Evolutionary conservation across 2,797 vertebrate species (phyloP), one percentile per base, ranked within the genome.

Genomic region (Graptemys geographica): DNA sequence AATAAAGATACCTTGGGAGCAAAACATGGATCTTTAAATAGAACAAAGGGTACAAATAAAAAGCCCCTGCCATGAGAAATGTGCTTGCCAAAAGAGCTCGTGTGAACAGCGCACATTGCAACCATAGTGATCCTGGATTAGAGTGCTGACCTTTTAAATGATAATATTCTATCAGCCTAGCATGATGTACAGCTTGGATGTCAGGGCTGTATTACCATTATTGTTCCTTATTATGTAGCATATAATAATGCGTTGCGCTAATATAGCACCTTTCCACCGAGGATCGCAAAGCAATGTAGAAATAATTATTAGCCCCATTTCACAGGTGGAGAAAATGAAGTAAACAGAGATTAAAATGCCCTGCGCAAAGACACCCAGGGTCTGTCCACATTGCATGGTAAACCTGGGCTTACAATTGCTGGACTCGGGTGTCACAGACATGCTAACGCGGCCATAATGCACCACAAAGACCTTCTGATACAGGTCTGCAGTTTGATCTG

Each of bases 81-180:
- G 44, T 1, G 10, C 53, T 86, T 1, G 1, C n/a, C 81, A 53
- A 81, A 90, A 89, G 7, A 25, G 80, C 76, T 86, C 49, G 37
- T 52, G 55, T 44, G 52, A 49, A n/a, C 51, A 81, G 82, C 62
- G 83, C 47, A 81, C 83, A 19, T 53, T 79, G 65, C 59, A 81
- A 72, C 56, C 72, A 59, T 59, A 86, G 88, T 59, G 52, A 89
- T 19, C 37, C 53, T 79, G 25, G 56, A 90, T 90, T 62, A 47
- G 88, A 86, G 57, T 51, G 9, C 57, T 91, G 83, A 79, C 85
- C 62, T 94, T 92, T 90, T 72, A 88, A 86, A 79, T 19, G 15
- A 55, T 72, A n/a, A 82, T 91, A 86, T 89, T 78, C 57, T 25
- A 52, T 65, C 78, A 87, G 76, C n/a, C n/a, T 27, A 74, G 83